Percentiles rank a stretch among this genome's conserved stretches.
These are phyloP conservation scores for Paratilapia polleni DNA, from an alignment of 2,113 vertebrate genomes.

Conservation along the genomic window DNA sequence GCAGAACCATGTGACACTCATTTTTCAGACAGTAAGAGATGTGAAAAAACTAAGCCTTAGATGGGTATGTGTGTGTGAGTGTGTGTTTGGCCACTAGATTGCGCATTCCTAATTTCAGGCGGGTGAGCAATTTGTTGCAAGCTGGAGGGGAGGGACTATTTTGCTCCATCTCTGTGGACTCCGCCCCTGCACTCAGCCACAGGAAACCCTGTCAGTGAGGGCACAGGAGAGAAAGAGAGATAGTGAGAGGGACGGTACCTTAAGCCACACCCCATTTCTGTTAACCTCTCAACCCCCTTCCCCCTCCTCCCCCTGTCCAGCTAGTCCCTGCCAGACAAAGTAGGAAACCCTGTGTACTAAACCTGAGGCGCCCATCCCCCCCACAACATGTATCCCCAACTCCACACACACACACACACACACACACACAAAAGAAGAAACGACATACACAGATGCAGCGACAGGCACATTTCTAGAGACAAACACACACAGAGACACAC, in stretches of 20 bases:
- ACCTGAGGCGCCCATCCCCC: constrained; percentile 80
- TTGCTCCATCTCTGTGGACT: constrained; percentile 73
- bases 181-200: constrained; percentile 81
- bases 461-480: constrained; percentile 20
- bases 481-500: constrained; percentile 37
- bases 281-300: constrained; percentile 77
- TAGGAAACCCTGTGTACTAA: constrained; percentile 84
- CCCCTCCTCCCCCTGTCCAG: constrained; percentile 74
- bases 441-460: constrained; percentile 26
- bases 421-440: constrained; percentile 17
- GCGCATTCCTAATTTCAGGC: constrained; percentile 74
- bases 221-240: constrained; percentile 30
- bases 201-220: constrained; percentile 82
- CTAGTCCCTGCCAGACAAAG: constrained; percentile 84
- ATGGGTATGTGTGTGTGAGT: background rate
- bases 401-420: constrained; percentile 27
- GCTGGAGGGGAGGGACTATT: constrained; percentile 59
- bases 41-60: background rate
- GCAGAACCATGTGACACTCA: constrained; percentile 8
- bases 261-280: constrained; percentile 80
- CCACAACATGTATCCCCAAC: constrained; percentile 68
- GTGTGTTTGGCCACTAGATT: constrained; percentile 58
- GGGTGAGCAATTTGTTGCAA: constrained; percentile 64
- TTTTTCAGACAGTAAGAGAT: background rate
- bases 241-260: constrained; percentile 65